phyloP scores from a whole-genome alignment of 2,797 vertebrate genomes.

The Rhinophrynus dorsalis region DNA sequence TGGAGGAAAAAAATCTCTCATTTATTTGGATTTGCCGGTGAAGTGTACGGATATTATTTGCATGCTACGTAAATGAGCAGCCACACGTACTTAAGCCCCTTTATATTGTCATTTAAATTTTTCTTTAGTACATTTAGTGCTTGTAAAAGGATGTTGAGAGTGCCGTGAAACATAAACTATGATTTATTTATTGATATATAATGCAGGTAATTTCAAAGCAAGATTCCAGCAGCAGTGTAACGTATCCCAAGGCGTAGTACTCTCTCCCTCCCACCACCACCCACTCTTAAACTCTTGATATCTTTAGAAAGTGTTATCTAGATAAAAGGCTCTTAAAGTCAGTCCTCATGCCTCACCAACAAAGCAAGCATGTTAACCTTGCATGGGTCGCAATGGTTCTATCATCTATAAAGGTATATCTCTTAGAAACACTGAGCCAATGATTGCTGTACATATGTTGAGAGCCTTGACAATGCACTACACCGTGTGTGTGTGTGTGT shows the following conservation, averaged over 20 bases:
- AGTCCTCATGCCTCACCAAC: too few species aligned
- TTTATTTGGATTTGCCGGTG: constrained; percentile 40
- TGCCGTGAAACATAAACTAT: constrained; percentile 29
- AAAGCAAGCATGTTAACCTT: too few species aligned
- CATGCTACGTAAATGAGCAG: constrained; percentile 27
- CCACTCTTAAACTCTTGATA: not conserved
- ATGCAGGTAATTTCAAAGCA: constrained; percentile 4
- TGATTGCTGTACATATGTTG: too few species aligned
- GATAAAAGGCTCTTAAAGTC: too few species aligned
- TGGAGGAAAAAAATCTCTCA: constrained; percentile 46
- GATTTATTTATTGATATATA: constrained; percentile 38
- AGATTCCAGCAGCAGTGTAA: not conserved
- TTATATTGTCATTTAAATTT: constrained; percentile 42
- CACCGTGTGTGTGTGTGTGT: too few species aligned
- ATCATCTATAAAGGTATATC: too few species aligned
- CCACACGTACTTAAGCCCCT: constrained; percentile 20
- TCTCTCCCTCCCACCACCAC: not conserved
- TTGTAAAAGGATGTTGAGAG: constrained; percentile 33
- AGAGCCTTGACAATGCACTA: too few species aligned
- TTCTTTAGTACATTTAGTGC: constrained; percentile 41
- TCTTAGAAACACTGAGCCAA: too few species aligned
- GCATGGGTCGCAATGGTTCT: too few species aligned
- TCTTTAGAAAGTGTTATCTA: not conserved
- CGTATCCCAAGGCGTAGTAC: not conserved
- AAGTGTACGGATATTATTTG: constrained; percentile 35